These are phyloP conservation scores for Thermophis baileyi DNA, from an alignment of 2,113 vertebrate species.

Conservation along the genomic window DNA sequence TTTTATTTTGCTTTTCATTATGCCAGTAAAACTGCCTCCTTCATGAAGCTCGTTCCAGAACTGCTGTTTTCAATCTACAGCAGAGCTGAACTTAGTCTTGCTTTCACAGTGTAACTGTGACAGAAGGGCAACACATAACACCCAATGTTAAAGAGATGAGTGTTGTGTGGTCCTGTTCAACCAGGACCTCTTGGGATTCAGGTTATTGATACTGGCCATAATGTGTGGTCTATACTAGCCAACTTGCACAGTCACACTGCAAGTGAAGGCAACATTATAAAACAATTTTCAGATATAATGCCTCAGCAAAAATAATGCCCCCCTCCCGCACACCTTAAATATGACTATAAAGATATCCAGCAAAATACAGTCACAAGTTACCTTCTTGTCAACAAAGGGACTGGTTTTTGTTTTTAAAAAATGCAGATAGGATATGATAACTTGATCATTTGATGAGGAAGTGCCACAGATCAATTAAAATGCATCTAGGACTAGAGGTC, in stretches of 20 bases:
- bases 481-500: neutral
- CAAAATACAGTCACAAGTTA: neutral
- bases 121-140: neutral
- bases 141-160: accelerated
- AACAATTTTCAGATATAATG: neutral
- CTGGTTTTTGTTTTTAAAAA: neutral
- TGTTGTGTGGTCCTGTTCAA: neutral
- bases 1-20: conserved; percentile 25
- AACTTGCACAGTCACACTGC: neutral
- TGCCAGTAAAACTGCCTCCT: neutral
- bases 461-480: neutral
- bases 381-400: neutral
- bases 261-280: neutral
- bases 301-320: neutral
- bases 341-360: neutral
- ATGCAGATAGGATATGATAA: neutral
- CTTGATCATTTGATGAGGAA: neutral
- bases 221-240: neutral
- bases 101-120: neutral
- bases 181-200: neutral
- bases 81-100: neutral
- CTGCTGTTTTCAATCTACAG: neutral
- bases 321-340: neutral
- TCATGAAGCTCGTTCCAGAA: neutral
- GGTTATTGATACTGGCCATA: neutral